phyloP scores from a whole-genome alignment of 2,888 invertebrate species.

The Pristionchus japonicus region DNA sequence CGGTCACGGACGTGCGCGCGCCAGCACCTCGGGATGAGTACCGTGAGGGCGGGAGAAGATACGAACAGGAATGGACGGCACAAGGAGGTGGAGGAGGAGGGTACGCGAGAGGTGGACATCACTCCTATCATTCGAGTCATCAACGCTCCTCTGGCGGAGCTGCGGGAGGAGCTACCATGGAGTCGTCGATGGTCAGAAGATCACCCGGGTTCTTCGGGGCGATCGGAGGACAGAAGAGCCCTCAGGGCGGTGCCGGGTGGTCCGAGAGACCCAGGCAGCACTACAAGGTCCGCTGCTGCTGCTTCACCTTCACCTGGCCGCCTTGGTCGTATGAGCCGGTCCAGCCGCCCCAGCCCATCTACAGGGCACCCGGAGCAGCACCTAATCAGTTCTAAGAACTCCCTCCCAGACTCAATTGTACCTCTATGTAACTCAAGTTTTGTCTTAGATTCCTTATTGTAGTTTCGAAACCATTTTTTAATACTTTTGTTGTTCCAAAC shows the following conservation, averaged over 20 bases:
- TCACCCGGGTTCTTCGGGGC: conserved; percentile 22
- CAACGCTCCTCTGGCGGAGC: conserved; percentile 28
- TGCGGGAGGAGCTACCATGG: not conserved
- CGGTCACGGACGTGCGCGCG: not conserved
- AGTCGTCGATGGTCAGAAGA: not conserved
- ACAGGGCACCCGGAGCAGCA: not conserved
- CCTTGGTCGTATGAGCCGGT: conserved; percentile 59
- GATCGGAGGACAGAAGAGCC: not conserved
- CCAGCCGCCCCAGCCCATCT: conserved; percentile 56
- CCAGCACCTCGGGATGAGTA: not conserved
- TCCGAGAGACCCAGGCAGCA: conserved; percentile 41
- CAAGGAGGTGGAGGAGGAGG: conserved; percentile 41
- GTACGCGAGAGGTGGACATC: conserved; percentile 2
- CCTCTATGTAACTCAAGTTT: too few species aligned
- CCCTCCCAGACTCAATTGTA: not conserved
- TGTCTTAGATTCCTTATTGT: too few species aligned
- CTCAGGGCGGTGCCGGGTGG: not conserved
- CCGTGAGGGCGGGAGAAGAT: not conserved
- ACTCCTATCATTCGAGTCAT: conserved; percentile 33
- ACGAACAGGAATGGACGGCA: conserved; percentile 31
- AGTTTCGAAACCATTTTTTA: not conserved
- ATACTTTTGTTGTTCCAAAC: not conserved
- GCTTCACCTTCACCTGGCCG: conserved; percentile 65
- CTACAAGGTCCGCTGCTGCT: conserved; percentile 59
- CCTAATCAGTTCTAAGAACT: conserved; percentile 21